Evolutionary conservation across 2,113 vertebrate species (phyloP).

Genomic region (Pampusana beccarii): DNA sequence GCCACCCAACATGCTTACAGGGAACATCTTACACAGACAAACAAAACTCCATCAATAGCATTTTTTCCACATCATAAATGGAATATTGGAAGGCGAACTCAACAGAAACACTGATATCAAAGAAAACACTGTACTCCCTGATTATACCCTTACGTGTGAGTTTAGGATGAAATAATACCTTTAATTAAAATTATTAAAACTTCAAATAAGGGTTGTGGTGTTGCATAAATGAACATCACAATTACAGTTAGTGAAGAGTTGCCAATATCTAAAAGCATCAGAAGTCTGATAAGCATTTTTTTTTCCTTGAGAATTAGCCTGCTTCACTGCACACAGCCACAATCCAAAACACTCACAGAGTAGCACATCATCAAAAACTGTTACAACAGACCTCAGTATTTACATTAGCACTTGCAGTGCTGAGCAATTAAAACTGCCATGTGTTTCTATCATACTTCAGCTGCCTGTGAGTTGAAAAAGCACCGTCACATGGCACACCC

Average conservation of each 20-base stretch:
- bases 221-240: constrained; percentile 34
- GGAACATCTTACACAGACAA: not conserved
- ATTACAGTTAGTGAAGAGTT: constrained; percentile 28
- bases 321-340: not conserved
- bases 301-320: not conserved
- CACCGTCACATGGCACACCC: not conserved
- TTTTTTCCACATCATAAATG: not conserved
- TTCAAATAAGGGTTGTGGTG: not conserved
- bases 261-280: constrained; percentile 45
- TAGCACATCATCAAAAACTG: constrained; percentile 30
- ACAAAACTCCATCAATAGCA: not conserved
- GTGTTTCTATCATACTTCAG: constrained; percentile 6
- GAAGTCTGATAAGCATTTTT: not conserved
- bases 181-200: constrained; percentile 64
- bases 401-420: constrained; percentile 28
- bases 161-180: constrained; percentile 27
- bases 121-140: not conserved
- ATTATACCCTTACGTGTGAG: not conserved
- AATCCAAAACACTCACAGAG: not conserved
- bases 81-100: not conserved
- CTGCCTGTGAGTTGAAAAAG: constrained; percentile 13
- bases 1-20: not conserved
- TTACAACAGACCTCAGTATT: constrained; percentile 35
- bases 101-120: not conserved
- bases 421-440: constrained; percentile 45